Base-by-base conservation (phyloP, 2,888 invertebrate species). In the Mongoloraphidia duomilia region DNA sequence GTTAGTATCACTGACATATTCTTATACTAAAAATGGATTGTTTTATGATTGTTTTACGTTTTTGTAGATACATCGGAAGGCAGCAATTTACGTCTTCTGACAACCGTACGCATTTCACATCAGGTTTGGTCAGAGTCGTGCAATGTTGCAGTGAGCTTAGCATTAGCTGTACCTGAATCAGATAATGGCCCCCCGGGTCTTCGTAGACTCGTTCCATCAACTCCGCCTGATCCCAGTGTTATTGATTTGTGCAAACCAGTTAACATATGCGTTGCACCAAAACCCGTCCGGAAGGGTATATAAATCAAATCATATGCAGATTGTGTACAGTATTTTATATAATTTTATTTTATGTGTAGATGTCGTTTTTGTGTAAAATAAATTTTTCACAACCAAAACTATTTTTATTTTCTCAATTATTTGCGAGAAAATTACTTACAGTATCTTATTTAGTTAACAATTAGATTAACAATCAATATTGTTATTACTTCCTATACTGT, bases 121-220 rank as follows among this genome's bases (percentile, higher is more conserved):
- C 86, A 87, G 57, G 89, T 91, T 14, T 91, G 91, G 91, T 88
- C 90, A 49, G 93, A 93, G 67, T 84, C 91, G 0, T 89, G 90
- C 57, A 85, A 86, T 50, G 85, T 93, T 14, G 90, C 92, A 62
- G 80, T 93, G 51, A 84, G 83, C 5, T 74, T 93, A 39, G 90
- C 89, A 39, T 69, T 93, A 41, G 82, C 89, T 5, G 82, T 89
- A 41, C 75, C 77, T 1, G 77, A 77, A 54, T 69, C 70, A 4
- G 73, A 75, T 55, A 60, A 68, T 51, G 69, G 70, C 46, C 48
- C 48, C 10, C 42, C 43, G 13, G 48, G 48, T 9, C 13, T 43
- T 11, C 66, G 65, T 51, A 56, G 62, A 46, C 65, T 66, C 55
- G 57, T 64, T n/a, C 64, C 65, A 51, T 62, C 65, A 34, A 62